Conservation (phyloP, 2,888 invertebrate genomes). For the Acanthosepion esculentum region DNA sequence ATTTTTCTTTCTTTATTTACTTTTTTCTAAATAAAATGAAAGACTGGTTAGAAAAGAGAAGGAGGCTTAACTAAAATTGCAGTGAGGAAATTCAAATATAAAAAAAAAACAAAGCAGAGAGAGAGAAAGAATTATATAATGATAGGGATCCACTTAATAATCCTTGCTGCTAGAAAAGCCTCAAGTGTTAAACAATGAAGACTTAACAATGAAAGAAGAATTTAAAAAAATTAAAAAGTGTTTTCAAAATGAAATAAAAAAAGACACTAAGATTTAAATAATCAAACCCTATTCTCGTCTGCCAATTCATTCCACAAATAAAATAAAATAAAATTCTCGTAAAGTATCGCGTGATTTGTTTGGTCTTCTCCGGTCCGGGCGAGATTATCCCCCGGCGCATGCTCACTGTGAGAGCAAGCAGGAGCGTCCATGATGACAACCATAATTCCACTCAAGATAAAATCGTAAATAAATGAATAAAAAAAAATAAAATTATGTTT, state of each 20-base stretch:
- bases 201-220: not conserved
- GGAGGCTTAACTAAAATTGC: not conserved
- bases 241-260: not conserved
- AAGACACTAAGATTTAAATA: not conserved
- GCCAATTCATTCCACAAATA: not conserved
- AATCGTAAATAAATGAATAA: not conserved
- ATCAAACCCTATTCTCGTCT: constrained; percentile 1
- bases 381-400: constrained; percentile 7
- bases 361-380: not conserved
- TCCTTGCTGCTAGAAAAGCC: not conserved
- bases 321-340: constrained; percentile 16
- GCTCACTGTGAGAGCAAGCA: not conserved
- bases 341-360: constrained; percentile 33
- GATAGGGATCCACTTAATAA: not conserved
- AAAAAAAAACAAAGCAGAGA: not conserved
- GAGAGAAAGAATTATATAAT: not conserved
- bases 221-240: not conserved
- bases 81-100: not conserved
- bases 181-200: constrained; percentile 15
- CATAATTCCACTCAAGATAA: not conserved
- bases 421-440: not conserved
- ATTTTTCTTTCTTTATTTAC: not conserved
- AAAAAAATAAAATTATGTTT: not conserved
- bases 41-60: not conserved
- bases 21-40: not conserved